Evolutionary conservation across 2,888 invertebrate genomes (phyloP).

Genomic region (Odontocolon sp.): DNA sequence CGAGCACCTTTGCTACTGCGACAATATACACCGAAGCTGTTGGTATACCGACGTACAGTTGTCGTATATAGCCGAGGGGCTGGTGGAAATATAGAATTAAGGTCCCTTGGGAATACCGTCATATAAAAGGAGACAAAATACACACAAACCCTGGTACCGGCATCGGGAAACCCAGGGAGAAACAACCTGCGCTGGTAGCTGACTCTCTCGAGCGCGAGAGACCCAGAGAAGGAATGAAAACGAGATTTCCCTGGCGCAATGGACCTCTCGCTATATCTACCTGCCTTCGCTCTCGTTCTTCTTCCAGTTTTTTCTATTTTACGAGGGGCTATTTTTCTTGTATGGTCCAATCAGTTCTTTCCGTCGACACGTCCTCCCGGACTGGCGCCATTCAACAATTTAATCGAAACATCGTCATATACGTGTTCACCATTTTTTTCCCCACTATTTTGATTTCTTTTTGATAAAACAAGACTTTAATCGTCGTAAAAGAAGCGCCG

Average conservation of each 20-base stretch:
- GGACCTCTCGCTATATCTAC: constrained; percentile 35
- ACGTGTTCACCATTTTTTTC: neutral
- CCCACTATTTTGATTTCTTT: neutral
- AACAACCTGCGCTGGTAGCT: constrained; percentile 18
- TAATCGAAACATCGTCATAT: constrained; percentile 7
- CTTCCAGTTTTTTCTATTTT: constrained; percentile 22
- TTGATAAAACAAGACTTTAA: neutral
- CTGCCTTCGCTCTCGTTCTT: constrained; percentile 8
- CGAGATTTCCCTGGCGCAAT: constrained; percentile 70
- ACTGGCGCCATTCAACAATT: neutral
- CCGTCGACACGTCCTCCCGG: neutral
- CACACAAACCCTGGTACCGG: constrained; percentile 64
- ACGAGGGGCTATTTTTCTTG: constrained; percentile 47
- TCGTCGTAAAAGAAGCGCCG: too few species aligned
- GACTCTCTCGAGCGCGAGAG: constrained; percentile 51
- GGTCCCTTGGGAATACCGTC: constrained; percentile 70
- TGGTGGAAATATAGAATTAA: constrained; percentile 71
- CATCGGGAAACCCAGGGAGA: neutral
- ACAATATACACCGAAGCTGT: neutral
- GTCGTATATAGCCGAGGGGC: constrained; percentile 62
- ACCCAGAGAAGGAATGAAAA: constrained; percentile 69
- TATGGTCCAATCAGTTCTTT: constrained; percentile 49
- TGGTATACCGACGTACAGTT: neutral
- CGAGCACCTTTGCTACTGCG: neutral
- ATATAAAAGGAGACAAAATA: constrained; percentile 75